Evolutionary conservation across 2,888 invertebrate genomes (phyloP).

Genomic region (Sturmia bella): DNA sequence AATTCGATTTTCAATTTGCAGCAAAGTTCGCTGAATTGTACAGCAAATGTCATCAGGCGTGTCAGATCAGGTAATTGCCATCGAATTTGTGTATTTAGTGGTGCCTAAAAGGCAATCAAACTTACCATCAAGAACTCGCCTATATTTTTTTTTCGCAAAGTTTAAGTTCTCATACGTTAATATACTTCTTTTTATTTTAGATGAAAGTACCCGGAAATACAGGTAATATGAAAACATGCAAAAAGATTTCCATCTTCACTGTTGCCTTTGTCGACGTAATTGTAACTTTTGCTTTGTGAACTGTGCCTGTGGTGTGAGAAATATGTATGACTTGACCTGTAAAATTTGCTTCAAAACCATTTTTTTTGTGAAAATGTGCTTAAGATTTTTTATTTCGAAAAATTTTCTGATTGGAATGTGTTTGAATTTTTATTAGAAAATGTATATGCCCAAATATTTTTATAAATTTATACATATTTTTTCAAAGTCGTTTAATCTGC

Average conservation of each 20-base stretch:
- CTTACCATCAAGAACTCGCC: background rate
- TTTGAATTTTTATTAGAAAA: background rate
- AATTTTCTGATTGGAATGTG: background rate
- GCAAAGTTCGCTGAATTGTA: conserved; percentile 76
- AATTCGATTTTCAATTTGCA: conserved; percentile 71
- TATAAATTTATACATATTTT: background rate
- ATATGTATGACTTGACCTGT: conserved; percentile 25
- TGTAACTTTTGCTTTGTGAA: conserved; percentile 40
- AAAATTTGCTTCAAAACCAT: background rate
- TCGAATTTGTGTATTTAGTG: conserved; percentile 68
- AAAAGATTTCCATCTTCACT: background rate
- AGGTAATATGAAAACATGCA: conserved; percentile 73
- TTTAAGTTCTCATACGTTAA: conserved; percentile 21
- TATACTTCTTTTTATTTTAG: conserved; percentile 72
- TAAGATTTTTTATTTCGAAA: background rate
- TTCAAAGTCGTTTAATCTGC: background rate
- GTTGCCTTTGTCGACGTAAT: conserved; percentile 58
- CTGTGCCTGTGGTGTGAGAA: conserved; percentile 9
- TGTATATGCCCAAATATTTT: background rate
- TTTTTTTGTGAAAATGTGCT: background rate
- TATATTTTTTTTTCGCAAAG: background rate
- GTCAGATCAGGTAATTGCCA: conserved; percentile 90
- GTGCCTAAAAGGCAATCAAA: conserved; percentile 52
- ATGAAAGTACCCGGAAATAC: conserved; percentile 79
- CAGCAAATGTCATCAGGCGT: conserved; percentile 94